Base-by-base conservation (phyloP, 2,797 vertebrate species). In the Pempheris klunzingeri region DNA sequence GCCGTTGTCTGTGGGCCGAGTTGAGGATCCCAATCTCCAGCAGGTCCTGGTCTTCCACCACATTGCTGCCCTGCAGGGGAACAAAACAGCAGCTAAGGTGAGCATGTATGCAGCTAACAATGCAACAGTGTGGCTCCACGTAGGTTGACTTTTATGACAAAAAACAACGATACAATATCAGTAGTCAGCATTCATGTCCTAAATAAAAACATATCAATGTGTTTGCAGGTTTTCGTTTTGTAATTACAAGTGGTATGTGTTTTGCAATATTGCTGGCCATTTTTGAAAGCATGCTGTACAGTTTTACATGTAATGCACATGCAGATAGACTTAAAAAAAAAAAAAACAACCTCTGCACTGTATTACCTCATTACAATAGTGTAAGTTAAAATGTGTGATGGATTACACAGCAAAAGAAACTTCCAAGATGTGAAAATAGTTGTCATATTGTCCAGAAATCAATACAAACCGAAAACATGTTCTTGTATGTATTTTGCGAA, bases 11-110 rank as follows among this genome's bases (percentile, higher is more conserved):
- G 93, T 99, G 98, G 72, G 97, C 96, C 49, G 98, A 99, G 93
- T 98, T 99, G 87, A 99, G 96, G 87, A 98, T 99, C 77, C 98
- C 98, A 65, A 99, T 99, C 95, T 99, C 98, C 92, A 99, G 91
- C 89, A 99, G 94, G 92, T 99, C 98, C 88, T 99, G 98, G 91
- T 99, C 98, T 82, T 99, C 98, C 94, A 99, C 98, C 78, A 99
- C 98, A 65, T 99, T 99, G 87, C 98, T 98, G 93, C 98, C 98
- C 98, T 99, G 93, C 49, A 91, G 67, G 66, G 32, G 8, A 53
- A 32, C 15, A 76, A 44, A 32, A 67, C 9, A 54, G 34, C 10
- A 74, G 22, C 22, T 3, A 28, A 2, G 15, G 47, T 86, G 22
- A 81, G 46, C 12, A 28, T 63, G 11, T 11, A 22, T 59, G 36